These are phyloP conservation scores for Acheta domesticus DNA, from an alignment of 2,888 invertebrate genomes.

Conservation along the genomic window DNA sequence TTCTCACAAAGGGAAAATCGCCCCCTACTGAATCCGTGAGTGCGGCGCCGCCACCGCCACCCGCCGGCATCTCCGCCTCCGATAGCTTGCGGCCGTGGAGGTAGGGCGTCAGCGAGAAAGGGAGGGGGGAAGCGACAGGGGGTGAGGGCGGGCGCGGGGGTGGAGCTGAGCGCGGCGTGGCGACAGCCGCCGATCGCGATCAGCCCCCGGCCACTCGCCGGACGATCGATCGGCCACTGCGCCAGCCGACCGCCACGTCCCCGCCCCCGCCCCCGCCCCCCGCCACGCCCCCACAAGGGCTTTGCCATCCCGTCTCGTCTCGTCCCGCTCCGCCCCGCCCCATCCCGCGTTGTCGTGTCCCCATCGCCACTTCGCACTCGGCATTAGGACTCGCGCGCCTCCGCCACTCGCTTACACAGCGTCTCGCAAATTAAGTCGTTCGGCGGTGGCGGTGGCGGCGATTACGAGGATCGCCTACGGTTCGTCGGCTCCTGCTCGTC, in stretches of 20 bases:
- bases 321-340: neutral
- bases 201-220: slow-evolving; percentile 2
- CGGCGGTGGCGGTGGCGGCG: neutral
- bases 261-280: neutral
- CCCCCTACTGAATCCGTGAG: no score
- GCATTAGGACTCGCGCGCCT: slow-evolving; percentile 3
- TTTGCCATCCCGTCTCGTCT: no score
- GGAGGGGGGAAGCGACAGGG: neutral
- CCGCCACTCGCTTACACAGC: slow-evolving; percentile 6
- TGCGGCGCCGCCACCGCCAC: no score
- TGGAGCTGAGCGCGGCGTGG: neutral
- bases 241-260: neutral
- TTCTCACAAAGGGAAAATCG: no score
- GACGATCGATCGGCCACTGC: slow-evolving; percentile 11
- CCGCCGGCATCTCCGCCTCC: neutral
- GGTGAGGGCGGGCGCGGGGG: neutral
- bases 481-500: no score
- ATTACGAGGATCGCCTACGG: neutral
- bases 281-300: neutral
- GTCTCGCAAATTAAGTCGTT: slow-evolving; percentile 18
- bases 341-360: neutral
- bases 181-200: slow-evolving; percentile 1
- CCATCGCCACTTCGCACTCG: slow-evolving; percentile 1
- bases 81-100: neutral
- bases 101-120: neutral